Conservation (phyloP, 2,113 vertebrate genomes). For the Myodes glareolus region DNA sequence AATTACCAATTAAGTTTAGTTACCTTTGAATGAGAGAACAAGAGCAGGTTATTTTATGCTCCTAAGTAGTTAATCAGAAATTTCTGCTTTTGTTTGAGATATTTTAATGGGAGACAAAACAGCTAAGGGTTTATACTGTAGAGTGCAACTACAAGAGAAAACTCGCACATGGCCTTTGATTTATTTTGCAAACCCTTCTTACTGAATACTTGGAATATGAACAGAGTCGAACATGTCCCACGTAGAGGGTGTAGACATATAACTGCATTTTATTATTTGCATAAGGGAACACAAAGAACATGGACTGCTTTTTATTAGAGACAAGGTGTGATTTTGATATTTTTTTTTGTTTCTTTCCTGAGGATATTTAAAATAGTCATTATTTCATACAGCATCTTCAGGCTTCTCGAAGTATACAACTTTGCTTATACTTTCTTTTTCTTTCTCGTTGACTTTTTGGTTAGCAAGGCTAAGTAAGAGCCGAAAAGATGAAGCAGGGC, state of each 20-base stretch:
- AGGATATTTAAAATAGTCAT: constrained; percentile 18
- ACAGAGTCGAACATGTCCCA: not conserved
- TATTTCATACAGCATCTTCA: not conserved
- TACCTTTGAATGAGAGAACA: constrained; percentile 64
- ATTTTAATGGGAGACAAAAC: constrained; percentile 62
- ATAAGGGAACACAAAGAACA: constrained; percentile 36
- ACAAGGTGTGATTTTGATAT: constrained; percentile 24
- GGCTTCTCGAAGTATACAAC: not conserved
- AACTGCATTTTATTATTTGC: constrained; percentile 41
- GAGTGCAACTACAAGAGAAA: constrained; percentile 31
- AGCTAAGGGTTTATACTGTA: constrained; percentile 54
- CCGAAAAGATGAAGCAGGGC: not conserved
- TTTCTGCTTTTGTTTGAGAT: constrained; percentile 68
- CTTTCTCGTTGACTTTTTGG: not conserved
- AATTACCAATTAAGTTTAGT: constrained; percentile 40
- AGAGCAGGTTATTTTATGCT: constrained; percentile 63
- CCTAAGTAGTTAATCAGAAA: constrained; percentile 74
- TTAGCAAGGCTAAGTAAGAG: not conserved
- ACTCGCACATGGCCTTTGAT: not conserved
- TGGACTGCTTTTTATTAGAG: constrained; percentile 18
- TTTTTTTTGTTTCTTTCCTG: constrained; percentile 30
- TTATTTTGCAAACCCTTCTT: constrained; percentile 43
- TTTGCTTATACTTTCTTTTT: not conserved
- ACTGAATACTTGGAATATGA: not conserved
- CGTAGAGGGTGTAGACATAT: not conserved